Conservation (phyloP, 2,113 vertebrate species). For the Cichladusa arquata region DNA sequence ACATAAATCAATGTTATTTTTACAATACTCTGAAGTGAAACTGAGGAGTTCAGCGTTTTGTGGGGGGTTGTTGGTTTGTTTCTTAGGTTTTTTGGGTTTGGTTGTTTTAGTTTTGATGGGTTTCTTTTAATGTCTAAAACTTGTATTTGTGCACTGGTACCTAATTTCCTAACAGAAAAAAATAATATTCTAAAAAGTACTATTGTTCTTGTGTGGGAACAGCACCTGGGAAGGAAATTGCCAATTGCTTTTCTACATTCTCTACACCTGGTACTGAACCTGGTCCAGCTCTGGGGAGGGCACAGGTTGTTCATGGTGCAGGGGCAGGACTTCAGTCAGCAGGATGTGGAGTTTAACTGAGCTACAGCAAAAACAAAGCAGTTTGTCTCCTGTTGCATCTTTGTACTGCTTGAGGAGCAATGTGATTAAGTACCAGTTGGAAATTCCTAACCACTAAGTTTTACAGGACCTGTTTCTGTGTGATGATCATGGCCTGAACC, state of each 20-base stretch:
- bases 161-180: neutral
- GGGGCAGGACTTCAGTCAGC: neutral
- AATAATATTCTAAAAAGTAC: neutral
- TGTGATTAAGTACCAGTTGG: neutral
- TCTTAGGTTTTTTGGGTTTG: neutral
- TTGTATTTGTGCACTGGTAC: neutral
- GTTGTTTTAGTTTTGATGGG: neutral
- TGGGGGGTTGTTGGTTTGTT: neutral
- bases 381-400: neutral
- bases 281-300: neutral
- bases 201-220: neutral
- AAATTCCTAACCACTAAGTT: neutral
- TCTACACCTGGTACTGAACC: neutral
- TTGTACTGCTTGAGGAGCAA: neutral
- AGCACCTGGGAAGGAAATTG: neutral
- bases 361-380: neutral
- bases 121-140: neutral
- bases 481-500: neutral
- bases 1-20: neutral
- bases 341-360: neutral
- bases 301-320: neutral
- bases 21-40: neutral
- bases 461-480: neutral
- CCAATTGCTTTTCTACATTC: rapidly evolving
- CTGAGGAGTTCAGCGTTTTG: neutral